These are phyloP conservation scores for Campoletis sonorensis DNA, from an alignment of 1,140 invertebrate genomes.

Conservation along the genomic window DNA sequence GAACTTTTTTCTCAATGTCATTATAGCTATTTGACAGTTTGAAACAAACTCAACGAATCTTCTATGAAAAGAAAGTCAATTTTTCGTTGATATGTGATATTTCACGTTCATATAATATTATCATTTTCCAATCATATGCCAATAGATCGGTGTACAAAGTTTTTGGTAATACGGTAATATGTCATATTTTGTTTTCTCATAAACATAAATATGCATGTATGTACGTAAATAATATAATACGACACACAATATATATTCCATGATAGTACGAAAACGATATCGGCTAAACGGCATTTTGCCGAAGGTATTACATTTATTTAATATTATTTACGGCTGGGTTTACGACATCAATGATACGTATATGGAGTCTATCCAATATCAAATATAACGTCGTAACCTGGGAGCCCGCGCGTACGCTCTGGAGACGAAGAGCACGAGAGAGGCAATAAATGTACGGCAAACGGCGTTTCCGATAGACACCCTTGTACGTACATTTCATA, in stretches of 20 bases:
- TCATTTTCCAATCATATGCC: no score
- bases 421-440: slow-evolving; percentile 60
- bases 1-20: no score
- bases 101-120: no score
- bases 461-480: slow-evolving; percentile 72
- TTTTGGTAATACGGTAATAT: not conserved
- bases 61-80: no score
- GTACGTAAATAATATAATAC: slow-evolving; percentile 22
- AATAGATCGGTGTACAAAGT: not conserved
- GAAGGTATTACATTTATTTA: slow-evolving; percentile 75
- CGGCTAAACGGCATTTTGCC: slow-evolving; percentile 70
- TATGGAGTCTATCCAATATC: slow-evolving; percentile 76
- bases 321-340: slow-evolving; percentile 76
- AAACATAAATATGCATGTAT: not conserved
- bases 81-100: no score
- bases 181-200: not conserved
- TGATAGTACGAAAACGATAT: slow-evolving; percentile 24
- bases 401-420: slow-evolving; percentile 52
- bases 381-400: slow-evolving; percentile 75
- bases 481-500: slow-evolving; percentile 62
- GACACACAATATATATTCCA: slow-evolving; percentile 33
- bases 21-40: no score
- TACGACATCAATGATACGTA: slow-evolving; percentile 75
- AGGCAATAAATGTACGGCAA: slow-evolving; percentile 76
- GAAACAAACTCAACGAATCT: no score